These are phyloP conservation scores for Acleris cristana DNA, from an alignment of 2,888 invertebrate genomes.

Conservation along the genomic window DNA sequence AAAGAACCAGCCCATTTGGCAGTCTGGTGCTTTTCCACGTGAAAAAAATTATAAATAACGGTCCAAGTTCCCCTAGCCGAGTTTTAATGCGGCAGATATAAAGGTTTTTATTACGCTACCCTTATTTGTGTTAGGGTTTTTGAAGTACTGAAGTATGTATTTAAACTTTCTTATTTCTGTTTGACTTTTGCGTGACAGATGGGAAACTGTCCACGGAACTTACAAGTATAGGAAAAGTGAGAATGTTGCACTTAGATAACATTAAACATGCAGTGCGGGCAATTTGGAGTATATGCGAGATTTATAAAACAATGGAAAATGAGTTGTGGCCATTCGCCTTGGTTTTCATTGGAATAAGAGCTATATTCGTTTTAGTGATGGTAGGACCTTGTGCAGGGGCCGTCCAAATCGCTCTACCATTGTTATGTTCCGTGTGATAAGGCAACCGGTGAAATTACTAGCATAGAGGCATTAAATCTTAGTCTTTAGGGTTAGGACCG, in stretches of 20 bases:
- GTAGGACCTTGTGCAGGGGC: too few relatives aligned
- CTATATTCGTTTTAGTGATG: too few relatives aligned
- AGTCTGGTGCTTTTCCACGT: constrained; percentile 24
- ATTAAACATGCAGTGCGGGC: background rate
- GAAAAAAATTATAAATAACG: constrained; percentile 34
- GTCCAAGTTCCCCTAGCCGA: constrained; percentile 24
- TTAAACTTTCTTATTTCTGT: constrained; percentile 28
- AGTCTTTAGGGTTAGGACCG: too few relatives aligned
- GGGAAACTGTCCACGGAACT: constrained; percentile 1
- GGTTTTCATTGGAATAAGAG: too few relatives aligned
- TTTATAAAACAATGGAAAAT: too few relatives aligned
- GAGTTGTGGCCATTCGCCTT: too few relatives aligned
- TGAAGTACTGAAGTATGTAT: constrained; percentile 20
- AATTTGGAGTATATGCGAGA: background rate
- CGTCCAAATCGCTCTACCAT: too few relatives aligned
- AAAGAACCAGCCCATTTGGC: constrained; percentile 27
- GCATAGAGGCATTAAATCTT: too few relatives aligned
- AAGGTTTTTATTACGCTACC: constrained; percentile 26
- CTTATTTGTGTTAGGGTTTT: constrained; percentile 23
- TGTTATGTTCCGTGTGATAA: too few relatives aligned
- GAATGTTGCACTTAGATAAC: background rate
- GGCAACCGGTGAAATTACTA: too few relatives aligned
- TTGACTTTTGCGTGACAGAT: constrained; percentile 24
- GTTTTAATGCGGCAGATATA: constrained; percentile 30
- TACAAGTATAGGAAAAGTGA: constrained; percentile 1